Evolutionary conservation across 2,888 invertebrate species (phyloP).

Genomic region (Lasioglossum calceatum): DNA sequence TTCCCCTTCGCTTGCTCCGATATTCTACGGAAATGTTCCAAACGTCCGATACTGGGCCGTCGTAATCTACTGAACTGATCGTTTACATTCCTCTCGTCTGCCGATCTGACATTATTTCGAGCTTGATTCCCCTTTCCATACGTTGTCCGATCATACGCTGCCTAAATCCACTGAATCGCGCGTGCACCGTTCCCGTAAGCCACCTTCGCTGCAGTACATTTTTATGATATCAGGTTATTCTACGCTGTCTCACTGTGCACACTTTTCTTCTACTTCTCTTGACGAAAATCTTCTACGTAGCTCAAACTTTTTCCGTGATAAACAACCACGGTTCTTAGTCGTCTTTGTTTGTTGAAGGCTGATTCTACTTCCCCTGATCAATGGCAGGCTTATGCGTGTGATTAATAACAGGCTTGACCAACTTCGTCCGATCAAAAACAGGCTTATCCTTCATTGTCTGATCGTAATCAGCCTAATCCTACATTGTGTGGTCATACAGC

Average conservation of each 20-base stretch:
- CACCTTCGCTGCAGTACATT: not conserved
- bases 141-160: not conserved
- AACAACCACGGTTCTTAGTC: not conserved
- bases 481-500: not conserved
- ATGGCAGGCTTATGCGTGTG: not conserved
- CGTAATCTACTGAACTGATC: not conserved
- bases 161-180: not conserved
- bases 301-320: not conserved
- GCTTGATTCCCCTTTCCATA: not conserved
- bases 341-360: too few relatives aligned
- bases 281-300: not conserved
- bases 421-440: not conserved
- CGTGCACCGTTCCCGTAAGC: not conserved
- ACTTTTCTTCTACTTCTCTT: not conserved
- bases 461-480: not conserved
- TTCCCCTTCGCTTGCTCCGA: constrained; percentile 9
- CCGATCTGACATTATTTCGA: not conserved
- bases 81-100: not conserved
- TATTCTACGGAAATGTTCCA: constrained; percentile 3
- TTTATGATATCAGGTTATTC: not conserved
- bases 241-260: not conserved
- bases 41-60: not conserved
- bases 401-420: too few relatives aligned
- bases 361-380: not conserved
- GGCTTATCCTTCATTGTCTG: not conserved